phyloP scores from a whole-genome alignment of 2,888 invertebrate genomes.

The Ectobius pallidus region DNA sequence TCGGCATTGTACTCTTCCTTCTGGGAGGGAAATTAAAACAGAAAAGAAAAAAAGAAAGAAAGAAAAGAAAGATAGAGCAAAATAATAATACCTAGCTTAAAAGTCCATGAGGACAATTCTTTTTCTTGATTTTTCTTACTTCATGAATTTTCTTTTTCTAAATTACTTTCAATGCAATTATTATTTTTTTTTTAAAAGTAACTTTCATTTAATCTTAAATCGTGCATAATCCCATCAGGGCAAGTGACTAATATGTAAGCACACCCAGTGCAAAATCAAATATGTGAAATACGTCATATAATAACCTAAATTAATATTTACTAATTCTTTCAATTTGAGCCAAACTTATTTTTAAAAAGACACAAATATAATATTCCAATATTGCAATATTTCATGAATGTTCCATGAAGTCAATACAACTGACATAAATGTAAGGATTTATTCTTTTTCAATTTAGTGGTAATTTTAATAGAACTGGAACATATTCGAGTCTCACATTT shows the following conservation, averaged over 20 bases:
- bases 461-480: too few relatives aligned
- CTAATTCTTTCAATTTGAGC: neutral
- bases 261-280: neutral
- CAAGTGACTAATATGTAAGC: neutral
- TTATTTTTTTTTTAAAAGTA: neutral
- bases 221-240: neutral
- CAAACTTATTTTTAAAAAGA: too few relatives aligned
- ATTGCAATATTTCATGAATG: too few relatives aligned
- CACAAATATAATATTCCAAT: too few relatives aligned
- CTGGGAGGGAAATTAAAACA: conserved; percentile 40
- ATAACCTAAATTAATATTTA: too few relatives aligned
- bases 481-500: too few relatives aligned
- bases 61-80: conserved; percentile 36
- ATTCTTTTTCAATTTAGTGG: too few relatives aligned
- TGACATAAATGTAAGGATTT: too few relatives aligned
- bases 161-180: neutral
- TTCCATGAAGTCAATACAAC: too few relatives aligned
- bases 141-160: neutral
- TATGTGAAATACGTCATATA: neutral
- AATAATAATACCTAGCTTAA: conserved; percentile 32
- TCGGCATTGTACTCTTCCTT: conserved; percentile 85
- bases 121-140: neutral
- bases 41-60: conserved; percentile 40
- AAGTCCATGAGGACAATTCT: conserved; percentile 14
- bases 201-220: neutral